Conservation (phyloP, 2,888 invertebrate species). For the Lysandra bellargus region DNA sequence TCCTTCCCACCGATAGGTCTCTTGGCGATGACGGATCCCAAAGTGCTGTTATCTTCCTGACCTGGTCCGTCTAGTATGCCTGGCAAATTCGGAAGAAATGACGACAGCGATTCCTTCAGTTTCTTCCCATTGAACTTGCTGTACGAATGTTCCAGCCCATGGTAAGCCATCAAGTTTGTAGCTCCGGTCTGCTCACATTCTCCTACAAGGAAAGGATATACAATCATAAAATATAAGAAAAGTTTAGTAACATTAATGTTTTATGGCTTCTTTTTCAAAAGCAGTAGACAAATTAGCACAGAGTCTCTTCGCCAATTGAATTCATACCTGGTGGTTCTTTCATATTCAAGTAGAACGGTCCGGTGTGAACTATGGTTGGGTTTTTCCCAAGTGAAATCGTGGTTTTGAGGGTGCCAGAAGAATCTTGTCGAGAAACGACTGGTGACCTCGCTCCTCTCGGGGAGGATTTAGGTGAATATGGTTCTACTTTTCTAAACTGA, state of each 20-base stretch:
- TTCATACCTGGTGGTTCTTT: slow-evolving; percentile 93
- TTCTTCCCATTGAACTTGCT: slow-evolving; percentile 99
- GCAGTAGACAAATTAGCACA: neutral
- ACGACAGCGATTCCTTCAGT: slow-evolving; percentile 95
- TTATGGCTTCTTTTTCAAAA: neutral
- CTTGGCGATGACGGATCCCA: slow-evolving; percentile 96
- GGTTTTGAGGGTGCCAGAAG: slow-evolving; percentile 97
- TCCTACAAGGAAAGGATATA: slow-evolving; percentile 72
- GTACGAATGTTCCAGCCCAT: slow-evolving; percentile 97
- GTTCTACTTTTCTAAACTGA: slow-evolving; percentile 95
- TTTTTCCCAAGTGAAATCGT: slow-evolving; percentile 98
- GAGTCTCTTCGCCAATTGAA: neutral
- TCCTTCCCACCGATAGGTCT: slow-evolving; percentile 94
- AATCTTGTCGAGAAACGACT: slow-evolving; percentile 97
- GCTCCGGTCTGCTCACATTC: slow-evolving; percentile 97
- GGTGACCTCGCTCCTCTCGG: slow-evolving; percentile 96
- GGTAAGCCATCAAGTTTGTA: slow-evolving; percentile 97
- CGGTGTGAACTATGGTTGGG: slow-evolving; percentile 97
- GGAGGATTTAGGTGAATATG: slow-evolving; percentile 97
- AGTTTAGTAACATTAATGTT: slow-evolving; percentile 25
- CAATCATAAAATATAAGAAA: neutral
- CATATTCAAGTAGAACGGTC: slow-evolving; percentile 96
- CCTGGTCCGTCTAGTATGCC: slow-evolving; percentile 97
- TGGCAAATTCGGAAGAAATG: slow-evolving; percentile 96
- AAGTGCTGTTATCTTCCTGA: slow-evolving; percentile 90